These are phyloP conservation scores for Hesperophylax magnus DNA, from an alignment of 1,140 invertebrate genomes.

Conservation along the genomic window DNA sequence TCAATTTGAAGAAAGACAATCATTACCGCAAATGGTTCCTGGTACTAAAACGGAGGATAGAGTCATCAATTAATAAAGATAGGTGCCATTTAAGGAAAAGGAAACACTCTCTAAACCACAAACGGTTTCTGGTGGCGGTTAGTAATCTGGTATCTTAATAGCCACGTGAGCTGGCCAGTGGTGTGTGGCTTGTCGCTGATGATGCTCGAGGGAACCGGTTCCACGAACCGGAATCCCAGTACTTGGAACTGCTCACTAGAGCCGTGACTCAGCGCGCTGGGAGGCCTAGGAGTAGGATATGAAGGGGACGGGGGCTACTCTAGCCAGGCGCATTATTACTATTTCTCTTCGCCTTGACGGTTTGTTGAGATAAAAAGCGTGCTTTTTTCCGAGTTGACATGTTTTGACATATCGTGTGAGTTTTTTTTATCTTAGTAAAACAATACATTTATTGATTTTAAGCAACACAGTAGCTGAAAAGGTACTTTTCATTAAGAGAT, in stretches of 20 bases:
- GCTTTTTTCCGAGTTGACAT: no score
- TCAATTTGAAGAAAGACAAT: no score
- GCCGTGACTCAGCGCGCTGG: constrained; percentile 12
- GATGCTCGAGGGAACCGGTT: constrained; percentile 30
- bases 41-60: no score
- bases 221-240: constrained; percentile 19
- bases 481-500: no score
- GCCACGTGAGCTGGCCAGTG: not conserved
- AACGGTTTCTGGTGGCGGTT: constrained; percentile 7
- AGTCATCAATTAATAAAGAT: not conserved
- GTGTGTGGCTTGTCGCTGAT: not conserved
- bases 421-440: no score
- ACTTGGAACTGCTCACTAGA: constrained; percentile 16
- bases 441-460: no score
- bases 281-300: not conserved
- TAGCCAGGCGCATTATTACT: not conserved
- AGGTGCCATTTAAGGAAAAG: constrained; percentile 6
- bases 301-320: not conserved
- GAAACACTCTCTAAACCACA: not conserved
- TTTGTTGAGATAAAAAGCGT: no score
- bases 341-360: no score
- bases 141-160: not conserved
- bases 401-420: no score
- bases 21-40: no score
- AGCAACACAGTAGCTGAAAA: no score